Evolutionary conservation across 2,888 invertebrate genomes (phyloP).

Genomic region (Microctonus brassicae): DNA sequence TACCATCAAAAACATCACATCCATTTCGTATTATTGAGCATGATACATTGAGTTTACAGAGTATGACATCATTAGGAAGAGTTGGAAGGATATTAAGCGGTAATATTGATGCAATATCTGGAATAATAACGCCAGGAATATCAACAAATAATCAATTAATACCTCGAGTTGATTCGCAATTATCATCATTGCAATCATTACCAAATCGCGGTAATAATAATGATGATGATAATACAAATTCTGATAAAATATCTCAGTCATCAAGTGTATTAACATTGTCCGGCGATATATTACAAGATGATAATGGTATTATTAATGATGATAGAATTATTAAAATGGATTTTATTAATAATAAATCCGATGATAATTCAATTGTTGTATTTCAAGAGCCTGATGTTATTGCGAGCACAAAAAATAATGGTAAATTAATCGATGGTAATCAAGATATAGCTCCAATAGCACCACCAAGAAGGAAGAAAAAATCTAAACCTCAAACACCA

Average conservation of each 20-base stretch:
- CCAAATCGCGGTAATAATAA: conserved; percentile 56
- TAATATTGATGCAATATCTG: conserved; percentile 64
- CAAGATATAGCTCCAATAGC: conserved; percentile 74
- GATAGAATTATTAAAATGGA: no score
- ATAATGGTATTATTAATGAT: conserved; percentile 57
- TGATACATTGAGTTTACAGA: conserved; percentile 88
- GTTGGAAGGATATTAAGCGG: conserved; percentile 85
- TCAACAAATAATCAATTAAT: conserved; percentile 48
- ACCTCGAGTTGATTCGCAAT: conserved; percentile 57
- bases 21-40: conserved; percentile 90
- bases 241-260: conserved; percentile 65
- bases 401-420: conserved; percentile 83
- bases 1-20: conserved; percentile 77
- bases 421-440: conserved; percentile 58
- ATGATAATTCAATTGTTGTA: conserved; percentile 47
- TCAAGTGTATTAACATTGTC: conserved; percentile 65
- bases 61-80: conserved; percentile 88
- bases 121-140: conserved; percentile 55
- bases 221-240: conserved; percentile 62
- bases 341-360: conserved; percentile 53
- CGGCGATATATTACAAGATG: conserved; percentile 61
- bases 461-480: conserved; percentile 85
- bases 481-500: conserved; percentile 71
- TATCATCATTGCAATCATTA: conserved; percentile 52
- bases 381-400: conserved; percentile 92